Conservation (phyloP, 2,113 vertebrate species). For the Sinocyclocheilus anophthalmus region DNA sequence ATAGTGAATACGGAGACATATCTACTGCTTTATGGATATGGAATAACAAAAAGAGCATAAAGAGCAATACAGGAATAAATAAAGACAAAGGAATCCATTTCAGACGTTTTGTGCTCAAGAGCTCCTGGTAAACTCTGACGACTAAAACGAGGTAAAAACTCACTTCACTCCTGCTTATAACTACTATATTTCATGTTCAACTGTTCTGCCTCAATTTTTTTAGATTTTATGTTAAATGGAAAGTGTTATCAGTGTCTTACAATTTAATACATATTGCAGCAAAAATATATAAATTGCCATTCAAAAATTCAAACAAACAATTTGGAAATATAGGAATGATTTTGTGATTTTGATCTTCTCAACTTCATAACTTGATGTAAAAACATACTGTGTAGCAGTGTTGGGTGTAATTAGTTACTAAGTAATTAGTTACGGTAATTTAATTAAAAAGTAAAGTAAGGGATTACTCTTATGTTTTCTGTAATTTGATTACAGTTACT, state of each 20-base stretch:
- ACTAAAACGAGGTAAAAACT: constrained; percentile 41
- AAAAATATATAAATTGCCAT: neutral
- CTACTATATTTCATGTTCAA: constrained; percentile 13
- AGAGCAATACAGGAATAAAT: constrained; percentile 8
- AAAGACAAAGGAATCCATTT: neutral
- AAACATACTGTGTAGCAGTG: no score
- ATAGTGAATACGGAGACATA: neutral
- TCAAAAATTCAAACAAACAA: neutral
- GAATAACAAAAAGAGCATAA: neutral
- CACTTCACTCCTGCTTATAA: neutral
- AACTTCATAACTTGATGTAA: no score
- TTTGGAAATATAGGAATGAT: neutral
- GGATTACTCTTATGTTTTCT: no score
- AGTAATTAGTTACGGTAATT: no score
- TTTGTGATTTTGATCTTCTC: neutral
- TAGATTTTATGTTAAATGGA: neutral
- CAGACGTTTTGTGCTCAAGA: neutral
- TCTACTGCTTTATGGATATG: neutral
- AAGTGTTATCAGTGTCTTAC: neutral
- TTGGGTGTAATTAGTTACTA: no score
- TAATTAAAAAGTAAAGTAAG: no score
- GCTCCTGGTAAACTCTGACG: constrained; percentile 7
- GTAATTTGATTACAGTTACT: no score
- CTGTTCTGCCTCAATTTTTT: neutral
- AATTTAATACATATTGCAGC: neutral